Conservation (phyloP, 2,797 vertebrate genomes). For the Propithecus perrieri region DNA sequence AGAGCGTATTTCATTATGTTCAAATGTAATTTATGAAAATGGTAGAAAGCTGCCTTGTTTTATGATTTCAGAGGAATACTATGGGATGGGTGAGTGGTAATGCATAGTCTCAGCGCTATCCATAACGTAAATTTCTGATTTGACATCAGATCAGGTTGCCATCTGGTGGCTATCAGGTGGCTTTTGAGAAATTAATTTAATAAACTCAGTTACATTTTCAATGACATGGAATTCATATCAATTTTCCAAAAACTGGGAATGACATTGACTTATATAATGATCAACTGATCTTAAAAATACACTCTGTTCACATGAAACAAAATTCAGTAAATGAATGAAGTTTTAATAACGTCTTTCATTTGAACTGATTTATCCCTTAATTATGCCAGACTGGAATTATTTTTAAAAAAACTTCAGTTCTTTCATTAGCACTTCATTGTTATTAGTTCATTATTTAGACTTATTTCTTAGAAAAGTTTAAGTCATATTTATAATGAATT, state of each 20-base stretch:
- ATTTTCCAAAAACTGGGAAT: conserved; percentile 58
- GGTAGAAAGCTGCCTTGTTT: neutral
- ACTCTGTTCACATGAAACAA: conserved; percentile 19
- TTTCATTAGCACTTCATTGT: conserved; percentile 50
- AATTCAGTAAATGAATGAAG: conserved; percentile 58
- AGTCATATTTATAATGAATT: conserved; percentile 16
- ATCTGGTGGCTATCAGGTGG: conserved; percentile 60
- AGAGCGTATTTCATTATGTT: conserved; percentile 47
- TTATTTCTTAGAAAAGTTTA: conserved; percentile 58
- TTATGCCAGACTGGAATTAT: conserved; percentile 46
- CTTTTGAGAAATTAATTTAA: conserved; percentile 65
- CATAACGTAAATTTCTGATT: neutral
- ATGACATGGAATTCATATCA: conserved; percentile 54
- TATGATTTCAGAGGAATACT: neutral
- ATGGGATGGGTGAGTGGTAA: neutral
- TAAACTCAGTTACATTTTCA: conserved; percentile 57
- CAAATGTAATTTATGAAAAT: conserved; percentile 39
- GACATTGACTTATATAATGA: conserved; percentile 48
- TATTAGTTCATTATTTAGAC: conserved; percentile 60
- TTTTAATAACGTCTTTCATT: conserved; percentile 70
- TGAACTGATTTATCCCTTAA: conserved; percentile 69
- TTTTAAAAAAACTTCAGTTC: neutral
- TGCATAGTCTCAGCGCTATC: neutral
- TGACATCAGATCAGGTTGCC: conserved; percentile 37
- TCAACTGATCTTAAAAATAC: conserved; percentile 53